These are phyloP conservation scores for Mesocricetus auratus DNA, from an alignment of 2,113 vertebrate species.

Conservation along the genomic window DNA sequence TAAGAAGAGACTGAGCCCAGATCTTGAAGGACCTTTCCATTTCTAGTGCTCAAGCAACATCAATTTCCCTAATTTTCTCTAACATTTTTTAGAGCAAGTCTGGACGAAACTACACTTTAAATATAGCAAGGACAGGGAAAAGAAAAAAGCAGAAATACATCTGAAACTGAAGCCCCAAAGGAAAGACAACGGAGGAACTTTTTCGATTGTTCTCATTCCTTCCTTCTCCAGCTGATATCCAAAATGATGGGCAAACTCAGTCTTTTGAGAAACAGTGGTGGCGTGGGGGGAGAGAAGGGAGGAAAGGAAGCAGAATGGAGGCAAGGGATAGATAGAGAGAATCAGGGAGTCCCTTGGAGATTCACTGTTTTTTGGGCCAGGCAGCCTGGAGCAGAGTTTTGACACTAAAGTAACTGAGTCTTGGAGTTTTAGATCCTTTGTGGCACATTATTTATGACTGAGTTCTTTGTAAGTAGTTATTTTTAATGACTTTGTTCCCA, in stretches of 20 bases:
- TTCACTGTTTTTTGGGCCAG: background rate
- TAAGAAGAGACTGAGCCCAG: background rate
- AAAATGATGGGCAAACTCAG: background rate
- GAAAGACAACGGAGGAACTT: background rate
- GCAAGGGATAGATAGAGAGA: background rate
- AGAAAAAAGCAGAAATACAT: background rate
- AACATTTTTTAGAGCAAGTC: background rate
- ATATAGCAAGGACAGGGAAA: background rate
- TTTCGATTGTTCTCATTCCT: background rate
- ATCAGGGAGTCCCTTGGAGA: background rate
- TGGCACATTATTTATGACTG: conserved; percentile 67
- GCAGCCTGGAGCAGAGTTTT: background rate
- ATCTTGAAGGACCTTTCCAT: background rate
- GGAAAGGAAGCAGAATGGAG: background rate
- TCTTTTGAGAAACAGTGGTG: background rate
- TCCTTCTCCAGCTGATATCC: background rate
- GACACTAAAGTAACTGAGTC: conserved; percentile 8
- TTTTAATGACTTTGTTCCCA: conserved; percentile 79
- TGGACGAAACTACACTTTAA: background rate
- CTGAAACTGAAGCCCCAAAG: background rate
- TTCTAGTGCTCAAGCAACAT: background rate
- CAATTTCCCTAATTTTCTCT: conserved; percentile 3
- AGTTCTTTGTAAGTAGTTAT: conserved; percentile 63
- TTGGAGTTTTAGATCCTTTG: conserved; percentile 44
- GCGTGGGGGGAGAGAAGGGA: background rate